Evolutionary conservation across 2,888 invertebrate species (phyloP), one percentile per base, ranked within the genome.

Genomic region (Augiades crinisus): DNA sequence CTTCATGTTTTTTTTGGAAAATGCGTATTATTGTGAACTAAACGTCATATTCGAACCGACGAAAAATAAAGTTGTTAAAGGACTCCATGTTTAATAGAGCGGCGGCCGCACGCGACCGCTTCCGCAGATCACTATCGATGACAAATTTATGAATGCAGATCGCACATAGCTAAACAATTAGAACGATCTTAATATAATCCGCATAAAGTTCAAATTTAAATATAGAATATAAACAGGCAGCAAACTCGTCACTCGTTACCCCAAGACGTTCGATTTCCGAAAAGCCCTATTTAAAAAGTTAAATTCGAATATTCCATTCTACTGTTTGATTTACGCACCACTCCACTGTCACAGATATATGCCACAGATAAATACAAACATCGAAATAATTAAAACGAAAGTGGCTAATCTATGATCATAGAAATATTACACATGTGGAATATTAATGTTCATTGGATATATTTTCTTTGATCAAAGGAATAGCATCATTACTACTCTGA

Each of bases 61-160:
- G 72, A 80, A 81, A 76, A 79, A 85, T 85, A 79, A 78, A 84
- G 84, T 83, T 81, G 83, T 85, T 80, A 76, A 69, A 5, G 68
- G 70, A 69, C 62, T 55, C 55, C 57, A 53, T 51, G 58, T 57
- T 50, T 47, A 52, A 47, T 54, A 47, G 40, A 70, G 70, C 65
- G 67, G 70, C 70, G 63, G 61, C 63, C 64, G 68, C 84, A 85
- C 83, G 81, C 81, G 79, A 84, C 73, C 62, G 62, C 66, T 67
- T 69, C 70, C 68, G 63, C 62, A 56, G 82, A 83, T 83, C 72
- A 68, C 73, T 75, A 83, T 82, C 82, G 63, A 69, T 67, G 59
- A 72, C 81, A 70, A 76, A 74, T 65, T 69, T 72, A 72, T 62
- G 62, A 61, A 64, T 73, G 60, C 51, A 38, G 45, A 45, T 38